Evolutionary conservation across 92 coral and sea anemone genomes (phyloP), one percentile per base, ranked within the genome.

Genomic region (Virgularia gustaviana): DNA sequence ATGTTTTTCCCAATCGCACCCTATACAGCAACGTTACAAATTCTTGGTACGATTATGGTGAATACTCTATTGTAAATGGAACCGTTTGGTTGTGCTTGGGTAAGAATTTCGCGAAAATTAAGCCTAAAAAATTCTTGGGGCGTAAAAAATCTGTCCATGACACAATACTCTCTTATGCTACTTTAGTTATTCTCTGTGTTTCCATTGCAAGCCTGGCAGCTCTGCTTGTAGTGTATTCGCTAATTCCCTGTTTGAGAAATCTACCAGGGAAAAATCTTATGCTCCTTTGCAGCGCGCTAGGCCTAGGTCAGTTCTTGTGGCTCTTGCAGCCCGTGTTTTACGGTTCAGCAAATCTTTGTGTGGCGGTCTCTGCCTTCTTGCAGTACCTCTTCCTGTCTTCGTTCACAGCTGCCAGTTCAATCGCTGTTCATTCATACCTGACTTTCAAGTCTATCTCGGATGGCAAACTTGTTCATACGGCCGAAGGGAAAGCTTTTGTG

Each of bases 261-360:
- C 70, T 63, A 6, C 70, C 70, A 36, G 70, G 70, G 9, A 63
- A 63, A 27, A 63, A 63, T 25, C 52, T 63, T 15, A 63, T 60
- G 43, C 8, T 60, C 28, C 22, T 33, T 12, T 29, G 66, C 16
- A 10, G 43, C n/a, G 19, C 10, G 18, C 24, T 60, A 9, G 66
- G 8, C 1, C 18, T 32, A 15, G 22, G 44, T 16, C 66, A 60
- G 22, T 2, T 55, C 15, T 18, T 35, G 22, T 63, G 70, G 70
- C 20, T 63, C 9, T 20, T 55, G 9, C 33, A 55, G 32, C 35
- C 32, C 9, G 12, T 18, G 4, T 23, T 6, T 55, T 7, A 27
- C 27, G 27, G 18, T 24, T 24, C 62, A 34, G 15, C 33, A 12
- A 10, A 9, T 9, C 32, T 34, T 19, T 12, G 2, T 37, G 12